A percentile compares a stretch with the other conserved stretches of the same genome.
phyloP scores from a whole-genome alignment of 2,888 invertebrate genomes.

The Eueremaeus valkanovi region DNA sequence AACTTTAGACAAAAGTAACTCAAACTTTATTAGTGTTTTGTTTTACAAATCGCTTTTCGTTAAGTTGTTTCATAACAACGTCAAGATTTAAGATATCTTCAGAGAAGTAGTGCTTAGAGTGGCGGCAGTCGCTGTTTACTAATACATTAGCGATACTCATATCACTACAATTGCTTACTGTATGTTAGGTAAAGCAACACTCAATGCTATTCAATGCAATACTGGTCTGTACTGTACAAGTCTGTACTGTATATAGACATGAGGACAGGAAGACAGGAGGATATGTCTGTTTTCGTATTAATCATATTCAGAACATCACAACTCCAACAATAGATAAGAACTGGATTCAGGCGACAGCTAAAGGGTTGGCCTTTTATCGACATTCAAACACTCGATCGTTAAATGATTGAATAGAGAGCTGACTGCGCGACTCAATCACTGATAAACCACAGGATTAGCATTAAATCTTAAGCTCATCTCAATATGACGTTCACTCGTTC shows the following conservation, averaged over 20 bases:
- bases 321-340: constrained; percentile 14
- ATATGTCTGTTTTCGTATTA: constrained; percentile 6
- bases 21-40: constrained; percentile 9
- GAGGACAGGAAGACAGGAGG: neutral
- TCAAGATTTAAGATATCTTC: constrained; percentile 25
- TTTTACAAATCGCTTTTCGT: neutral
- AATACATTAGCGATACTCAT: constrained; percentile 19
- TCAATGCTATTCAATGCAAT: too few relatives aligned
- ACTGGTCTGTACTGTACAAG: too few relatives aligned
- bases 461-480: neutral
- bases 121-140: constrained; percentile 25
- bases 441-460: constrained; percentile 26
- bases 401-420: constrained; percentile 2
- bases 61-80: constrained; percentile 20
- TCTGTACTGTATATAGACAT: neutral
- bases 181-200: too few relatives aligned
- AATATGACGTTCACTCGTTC: neutral
- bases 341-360: neutral
- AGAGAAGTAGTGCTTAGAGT: constrained; percentile 33
- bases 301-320: constrained; percentile 10
- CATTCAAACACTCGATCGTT: neutral
- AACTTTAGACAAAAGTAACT: neutral
- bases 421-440: too few relatives aligned
- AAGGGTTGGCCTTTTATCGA: neutral
- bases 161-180: too few relatives aligned